phyloP scores from a whole-genome alignment of 2,113 vertebrate genomes.

The Paramisgurnus dabryanus region DNA sequence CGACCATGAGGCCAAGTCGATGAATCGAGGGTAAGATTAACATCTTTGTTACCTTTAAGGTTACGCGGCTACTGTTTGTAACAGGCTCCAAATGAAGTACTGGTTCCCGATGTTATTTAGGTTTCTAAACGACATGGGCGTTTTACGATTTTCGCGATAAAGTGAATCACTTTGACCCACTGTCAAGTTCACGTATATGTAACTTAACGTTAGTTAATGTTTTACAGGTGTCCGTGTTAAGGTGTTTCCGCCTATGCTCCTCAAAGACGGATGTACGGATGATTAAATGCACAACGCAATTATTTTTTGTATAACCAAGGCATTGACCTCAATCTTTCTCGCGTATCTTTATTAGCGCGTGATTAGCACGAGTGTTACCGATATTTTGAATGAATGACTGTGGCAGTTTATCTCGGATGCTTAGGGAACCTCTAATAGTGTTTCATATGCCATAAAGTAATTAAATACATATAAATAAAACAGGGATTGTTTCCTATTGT shows the following conservation, averaged over 20 bases:
- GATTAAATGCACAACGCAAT: too few species aligned
- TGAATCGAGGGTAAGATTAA: constrained; percentile 43
- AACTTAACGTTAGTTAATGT: not conserved
- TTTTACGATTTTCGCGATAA: not conserved
- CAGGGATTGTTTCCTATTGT: too few species aligned
- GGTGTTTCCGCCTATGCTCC: not conserved
- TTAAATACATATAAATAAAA: too few species aligned
- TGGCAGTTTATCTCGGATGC: too few species aligned
- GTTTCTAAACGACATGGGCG: not conserved
- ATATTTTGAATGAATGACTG: too few species aligned
- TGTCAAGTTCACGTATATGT: not conserved
- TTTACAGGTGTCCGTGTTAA: not conserved
- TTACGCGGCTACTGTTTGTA: not conserved
- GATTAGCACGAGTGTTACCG: not conserved
- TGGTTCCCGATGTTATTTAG: not conserved
- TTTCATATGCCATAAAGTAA: too few species aligned
- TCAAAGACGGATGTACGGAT: not conserved
- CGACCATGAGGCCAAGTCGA: not conserved
- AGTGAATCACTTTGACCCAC: not conserved
- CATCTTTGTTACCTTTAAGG: not conserved
- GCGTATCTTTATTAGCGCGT: not conserved
- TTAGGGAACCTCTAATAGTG: too few species aligned
- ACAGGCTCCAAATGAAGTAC: not conserved
- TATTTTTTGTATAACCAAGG: too few species aligned
- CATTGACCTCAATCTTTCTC: too few species aligned